These are phyloP conservation scores for Psococerastis gibbosa DNA, from an alignment of 2,888 invertebrate species.

Conservation along the genomic window DNA sequence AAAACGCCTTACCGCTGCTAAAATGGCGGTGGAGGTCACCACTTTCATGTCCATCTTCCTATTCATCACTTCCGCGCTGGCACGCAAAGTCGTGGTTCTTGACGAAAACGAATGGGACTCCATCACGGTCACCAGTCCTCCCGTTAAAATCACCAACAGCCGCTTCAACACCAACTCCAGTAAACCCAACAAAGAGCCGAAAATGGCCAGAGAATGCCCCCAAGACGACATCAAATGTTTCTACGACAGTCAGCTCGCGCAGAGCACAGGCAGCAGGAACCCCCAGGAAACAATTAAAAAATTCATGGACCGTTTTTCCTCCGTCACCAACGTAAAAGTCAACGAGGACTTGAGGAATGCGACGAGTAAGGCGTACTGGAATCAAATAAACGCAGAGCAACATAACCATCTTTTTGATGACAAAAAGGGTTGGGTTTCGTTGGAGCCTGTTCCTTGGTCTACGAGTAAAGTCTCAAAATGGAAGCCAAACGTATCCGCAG, in stretches of 20 bases:
- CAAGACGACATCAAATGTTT: conserved; percentile 8
- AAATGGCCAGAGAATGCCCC: not conserved
- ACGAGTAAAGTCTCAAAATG: conserved; percentile 63
- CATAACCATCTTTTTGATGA: conserved; percentile 41
- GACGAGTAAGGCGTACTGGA: conserved; percentile 17
- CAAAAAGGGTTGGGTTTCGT: conserved; percentile 55
- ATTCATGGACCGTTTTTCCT: conserved; percentile 4
- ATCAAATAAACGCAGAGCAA: conserved; percentile 19
- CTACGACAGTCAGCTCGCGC: conserved; percentile 1
- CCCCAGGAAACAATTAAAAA: conserved; percentile 2
- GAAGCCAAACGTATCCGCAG: conserved; percentile 29
- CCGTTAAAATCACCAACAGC: conserved; percentile 4
- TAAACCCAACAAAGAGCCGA: not conserved
- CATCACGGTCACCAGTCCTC: not conserved
- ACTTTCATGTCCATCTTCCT: not conserved
- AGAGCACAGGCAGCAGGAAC: not conserved
- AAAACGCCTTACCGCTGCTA: too few relatives aligned
- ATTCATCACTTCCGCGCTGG: not conserved
- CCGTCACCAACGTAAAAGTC: conserved; percentile 4
- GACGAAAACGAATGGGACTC: conserved; percentile 2
- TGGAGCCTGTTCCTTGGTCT: conserved; percentile 63
- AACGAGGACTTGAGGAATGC: conserved; percentile 1
- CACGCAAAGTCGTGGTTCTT: not conserved
- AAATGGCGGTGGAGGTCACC: too few relatives aligned
- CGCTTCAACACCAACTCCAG: not conserved